phyloP scores from a whole-genome alignment of 2,888 invertebrate genomes.

The Ptilodon capucinus region DNA sequence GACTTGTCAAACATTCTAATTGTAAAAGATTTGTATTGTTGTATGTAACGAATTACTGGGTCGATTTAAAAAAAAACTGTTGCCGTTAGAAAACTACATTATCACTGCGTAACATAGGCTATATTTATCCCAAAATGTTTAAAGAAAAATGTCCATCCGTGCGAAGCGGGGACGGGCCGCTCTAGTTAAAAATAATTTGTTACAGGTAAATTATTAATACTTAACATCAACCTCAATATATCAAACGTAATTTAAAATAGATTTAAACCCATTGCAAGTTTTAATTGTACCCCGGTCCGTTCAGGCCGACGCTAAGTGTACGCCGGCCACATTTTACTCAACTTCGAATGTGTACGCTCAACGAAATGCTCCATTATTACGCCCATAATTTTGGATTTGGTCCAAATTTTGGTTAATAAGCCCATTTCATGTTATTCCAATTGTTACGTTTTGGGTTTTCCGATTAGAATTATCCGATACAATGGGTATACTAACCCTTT shows the following conservation, averaged over 20 bases:
- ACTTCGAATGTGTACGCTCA: conserved; percentile 56
- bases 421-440: conserved; percentile 7
- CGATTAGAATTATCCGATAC: conserved; percentile 1
- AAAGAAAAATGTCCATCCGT: no score
- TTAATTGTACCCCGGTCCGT: conserved; percentile 24
- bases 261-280: conserved; percentile 17
- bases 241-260: conserved; percentile 5
- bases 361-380: conserved; percentile 54
- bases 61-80: no score
- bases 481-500: no score
- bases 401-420: conserved; percentile 34
- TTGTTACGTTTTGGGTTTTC: conserved; percentile 6
- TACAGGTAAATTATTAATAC: no score
- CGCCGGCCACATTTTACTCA: conserved; percentile 56
- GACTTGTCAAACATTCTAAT: no score
- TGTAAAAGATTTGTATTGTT: no score
- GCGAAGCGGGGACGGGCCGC: no score
- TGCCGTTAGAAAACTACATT: no score
- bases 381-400: conserved; percentile 57
- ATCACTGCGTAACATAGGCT: no score
- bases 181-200: not conserved
- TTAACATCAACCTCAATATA: not conserved
- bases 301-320: conserved; percentile 39
- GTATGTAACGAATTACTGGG: no score
- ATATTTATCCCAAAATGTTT: no score